Evolutionary conservation across 2,797 vertebrate species (phyloP).

Genomic region (Orientallactaga sibirica): DNA sequence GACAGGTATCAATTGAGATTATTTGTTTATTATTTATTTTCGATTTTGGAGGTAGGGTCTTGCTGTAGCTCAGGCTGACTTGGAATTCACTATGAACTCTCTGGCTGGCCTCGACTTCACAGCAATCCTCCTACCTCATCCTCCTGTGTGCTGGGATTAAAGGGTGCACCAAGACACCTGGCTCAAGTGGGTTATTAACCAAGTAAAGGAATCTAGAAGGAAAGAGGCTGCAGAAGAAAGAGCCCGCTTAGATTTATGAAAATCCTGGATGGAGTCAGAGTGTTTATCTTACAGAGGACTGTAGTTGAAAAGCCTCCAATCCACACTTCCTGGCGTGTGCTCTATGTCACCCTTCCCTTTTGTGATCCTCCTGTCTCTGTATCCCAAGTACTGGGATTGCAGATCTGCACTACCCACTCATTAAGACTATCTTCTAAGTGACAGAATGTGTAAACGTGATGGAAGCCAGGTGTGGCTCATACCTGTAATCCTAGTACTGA

Average conservation of each 20-base stretch:
- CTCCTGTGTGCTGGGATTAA: too few relatives aligned
- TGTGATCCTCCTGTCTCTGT: not conserved
- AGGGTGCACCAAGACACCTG: too few relatives aligned
- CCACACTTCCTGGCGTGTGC: too few relatives aligned
- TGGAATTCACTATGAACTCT: too few relatives aligned
- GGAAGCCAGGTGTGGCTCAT: too few relatives aligned
- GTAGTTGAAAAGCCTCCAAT: not conserved
- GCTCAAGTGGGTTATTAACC: not conserved
- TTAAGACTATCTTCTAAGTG: slow-evolving; percentile 17
- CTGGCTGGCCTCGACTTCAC: too few relatives aligned
- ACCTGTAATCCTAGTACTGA: too few relatives aligned
- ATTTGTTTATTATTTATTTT: too few relatives aligned
- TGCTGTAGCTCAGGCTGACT: too few relatives aligned
- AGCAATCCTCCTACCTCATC: too few relatives aligned
- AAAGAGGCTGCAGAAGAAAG: not conserved
- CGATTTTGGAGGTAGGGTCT: too few relatives aligned
- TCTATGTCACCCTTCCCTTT: not conserved
- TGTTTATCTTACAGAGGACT: not conserved
- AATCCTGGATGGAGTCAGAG: not conserved
- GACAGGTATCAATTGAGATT: not conserved
- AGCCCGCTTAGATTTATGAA: not conserved
- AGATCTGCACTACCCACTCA: too few relatives aligned
- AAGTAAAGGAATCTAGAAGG: slow-evolving; percentile 23
- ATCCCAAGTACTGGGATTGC: not conserved
- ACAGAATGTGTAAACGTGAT: slow-evolving; percentile 16